Base-by-base conservation (phyloP, 2,888 invertebrate genomes). In the Ennomos fuscantarius region DNA sequence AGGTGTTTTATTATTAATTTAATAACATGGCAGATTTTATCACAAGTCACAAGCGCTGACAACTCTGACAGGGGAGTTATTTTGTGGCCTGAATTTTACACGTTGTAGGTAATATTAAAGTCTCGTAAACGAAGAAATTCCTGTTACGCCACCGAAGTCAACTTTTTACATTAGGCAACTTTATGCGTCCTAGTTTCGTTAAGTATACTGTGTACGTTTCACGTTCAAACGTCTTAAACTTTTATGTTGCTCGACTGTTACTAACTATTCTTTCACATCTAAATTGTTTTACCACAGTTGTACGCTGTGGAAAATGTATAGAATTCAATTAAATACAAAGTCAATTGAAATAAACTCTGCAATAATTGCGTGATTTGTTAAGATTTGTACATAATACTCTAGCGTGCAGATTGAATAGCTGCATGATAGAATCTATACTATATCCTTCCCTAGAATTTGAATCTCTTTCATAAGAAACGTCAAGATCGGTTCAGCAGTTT, bases 131-230 rank as follows among this genome's bases (percentile, higher is more conserved):
- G 55, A 66, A 61, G 62, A 60, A 57, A 53, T 62, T 60, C 59
- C 55, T 55, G 56, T 62, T 56, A 62, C 62, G 60, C 53, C 53
- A 45, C 47, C 55, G 40, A 39, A 62, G 61, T 56, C 54, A 67
- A 67, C 62, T 67, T 65, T 52, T 36, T 59, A 60, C 67, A 65
- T 67, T 67, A 65, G 46, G 39, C 24, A 63, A 67, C 56, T 67
- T 67, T 63, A 60, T 55, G 60, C 61, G 63, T 57, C 60, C 64
- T 63, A 59, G 55, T 63, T 52, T 50, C 24, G 54, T 63, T 57
- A 55, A 60, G 63, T 62, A 24, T 24, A 55, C 50, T 48, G 41
- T 56, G 58, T 52, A 24, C 35, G 36, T 48, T 37, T 11, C 12
- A 31, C 12, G 42, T n/a, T 35, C 33, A 50, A 49, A 55, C 31